These are phyloP conservation scores for Nowickia ferox DNA, from an alignment of 2,888 invertebrate genomes.

Conservation along the genomic window DNA sequence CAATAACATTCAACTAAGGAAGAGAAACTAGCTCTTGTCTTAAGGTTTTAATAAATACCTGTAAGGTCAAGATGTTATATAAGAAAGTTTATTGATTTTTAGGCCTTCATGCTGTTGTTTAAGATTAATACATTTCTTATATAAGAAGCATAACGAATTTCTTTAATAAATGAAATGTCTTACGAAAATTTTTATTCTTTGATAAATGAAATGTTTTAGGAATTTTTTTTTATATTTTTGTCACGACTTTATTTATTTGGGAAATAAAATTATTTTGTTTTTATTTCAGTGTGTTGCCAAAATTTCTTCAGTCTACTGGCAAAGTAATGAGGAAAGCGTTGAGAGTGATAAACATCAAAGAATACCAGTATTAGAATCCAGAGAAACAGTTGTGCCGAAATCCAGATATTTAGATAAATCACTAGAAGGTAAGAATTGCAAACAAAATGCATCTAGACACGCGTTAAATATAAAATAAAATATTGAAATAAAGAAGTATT, in stretches of 20 bases:
- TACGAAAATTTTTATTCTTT: too few species aligned
- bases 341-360: conserved; percentile 90
- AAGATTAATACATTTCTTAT: not conserved
- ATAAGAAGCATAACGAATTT: not conserved
- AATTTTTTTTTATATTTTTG: too few species aligned
- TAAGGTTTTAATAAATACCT: not conserved
- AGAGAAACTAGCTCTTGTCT: not conserved
- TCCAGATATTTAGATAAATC: conserved; percentile 84
- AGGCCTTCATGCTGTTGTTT: not conserved
- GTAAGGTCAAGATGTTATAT: not conserved
- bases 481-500: too few species aligned
- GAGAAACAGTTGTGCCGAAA: conserved; percentile 87
- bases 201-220: too few species aligned
- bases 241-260: not conserved
- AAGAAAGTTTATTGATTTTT: not conserved
- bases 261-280: not conserved
- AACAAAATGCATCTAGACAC: not conserved
- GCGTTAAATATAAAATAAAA: not conserved
- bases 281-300: conserved; percentile 90
- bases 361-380: conserved; percentile 90
- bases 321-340: conserved; percentile 94
- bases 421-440: conserved; percentile 77
- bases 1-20: not conserved
- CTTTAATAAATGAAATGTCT: not conserved
- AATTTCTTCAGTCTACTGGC: conserved; percentile 93